Evolutionary conservation across 2,888 invertebrate species (phyloP).

Genomic region (Ormyrus pomaceus): DNA sequence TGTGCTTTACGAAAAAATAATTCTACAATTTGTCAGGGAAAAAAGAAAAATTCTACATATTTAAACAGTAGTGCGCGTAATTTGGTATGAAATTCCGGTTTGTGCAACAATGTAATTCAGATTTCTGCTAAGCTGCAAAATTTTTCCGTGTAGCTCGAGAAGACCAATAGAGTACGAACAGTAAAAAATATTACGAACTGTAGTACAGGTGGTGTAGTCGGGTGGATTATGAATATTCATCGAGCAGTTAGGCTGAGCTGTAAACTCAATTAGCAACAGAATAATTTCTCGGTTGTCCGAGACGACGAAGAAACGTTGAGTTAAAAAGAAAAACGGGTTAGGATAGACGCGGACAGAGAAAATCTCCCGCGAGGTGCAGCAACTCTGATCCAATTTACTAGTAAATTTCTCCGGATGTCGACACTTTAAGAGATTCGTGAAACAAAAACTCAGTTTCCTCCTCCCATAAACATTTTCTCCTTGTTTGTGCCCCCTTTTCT

Average conservation of each 20-base stretch:
- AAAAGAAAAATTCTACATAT: neutral
- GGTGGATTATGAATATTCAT: conserved; percentile 70
- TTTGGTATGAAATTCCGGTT: neutral
- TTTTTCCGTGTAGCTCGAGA: too few species aligned
- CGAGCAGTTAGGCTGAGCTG: conserved; percentile 67
- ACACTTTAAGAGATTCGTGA: conserved; percentile 35
- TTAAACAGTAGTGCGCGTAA: too few species aligned
- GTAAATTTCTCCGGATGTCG: conserved; percentile 60
- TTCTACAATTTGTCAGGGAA: too few species aligned
- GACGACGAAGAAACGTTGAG: conserved; percentile 58
- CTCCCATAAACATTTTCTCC: neutral
- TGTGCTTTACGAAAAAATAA: too few species aligned
- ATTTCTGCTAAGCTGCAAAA: neutral
- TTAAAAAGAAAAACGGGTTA: conserved; percentile 48
- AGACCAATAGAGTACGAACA: neutral
- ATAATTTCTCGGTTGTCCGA: conserved; percentile 68
- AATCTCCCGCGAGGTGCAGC: conserved; percentile 5
- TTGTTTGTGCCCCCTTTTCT: neutral
- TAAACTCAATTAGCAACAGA: conserved; percentile 70
- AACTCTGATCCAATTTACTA: conserved; percentile 62
- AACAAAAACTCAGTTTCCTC: conserved; percentile 15
- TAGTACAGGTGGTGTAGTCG: conserved; percentile 6
- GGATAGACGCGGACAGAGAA: neutral
- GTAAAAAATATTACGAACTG: neutral
- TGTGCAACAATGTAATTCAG: neutral